Evolutionary conservation across 1,140 invertebrate species (phyloP).

Genomic region (Drosophila leontia): DNA sequence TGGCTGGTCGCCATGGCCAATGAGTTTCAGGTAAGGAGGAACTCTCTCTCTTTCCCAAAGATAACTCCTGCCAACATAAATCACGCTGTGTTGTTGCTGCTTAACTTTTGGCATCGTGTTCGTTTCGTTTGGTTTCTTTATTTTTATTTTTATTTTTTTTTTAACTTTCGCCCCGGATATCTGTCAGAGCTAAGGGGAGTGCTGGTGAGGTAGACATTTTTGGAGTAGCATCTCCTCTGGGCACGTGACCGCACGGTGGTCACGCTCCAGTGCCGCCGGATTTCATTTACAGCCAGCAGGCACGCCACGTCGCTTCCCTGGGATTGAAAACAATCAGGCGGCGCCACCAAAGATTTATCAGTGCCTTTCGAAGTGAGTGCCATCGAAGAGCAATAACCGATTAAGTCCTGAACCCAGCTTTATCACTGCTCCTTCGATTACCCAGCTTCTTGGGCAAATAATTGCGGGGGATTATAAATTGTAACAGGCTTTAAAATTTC

Average conservation of each 20-base stretch:
- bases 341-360: conserved; percentile 38
- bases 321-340: conserved; percentile 60
- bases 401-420: conserved; percentile 21
- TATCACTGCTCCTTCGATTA: conserved; percentile 15
- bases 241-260: conserved; percentile 73
- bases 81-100: conserved; percentile 61
- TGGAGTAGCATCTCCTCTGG: conserved; percentile 29
- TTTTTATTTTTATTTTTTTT: conserved; percentile 29
- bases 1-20: conserved; percentile 75
- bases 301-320: conserved; percentile 45
- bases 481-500: conserved; percentile 24
- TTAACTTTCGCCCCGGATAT: conserved; percentile 65
- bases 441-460: background rate
- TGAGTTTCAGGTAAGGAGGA: conserved; percentile 74
- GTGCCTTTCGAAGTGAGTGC: conserved; percentile 15
- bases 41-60: conserved; percentile 53
- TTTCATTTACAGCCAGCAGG: conserved; percentile 64
- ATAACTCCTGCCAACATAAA: conserved; percentile 71
- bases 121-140: background rate
- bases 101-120: conserved; percentile 49
- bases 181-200: conserved; percentile 37
- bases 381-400: conserved; percentile 42
- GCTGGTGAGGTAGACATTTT: background rate
- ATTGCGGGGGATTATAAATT: conserved; percentile 36
- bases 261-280: conserved; percentile 60